Evolutionary conservation across 2,888 invertebrate genomes (phyloP).

Genomic region (Sarcophaga rosellei): DNA sequence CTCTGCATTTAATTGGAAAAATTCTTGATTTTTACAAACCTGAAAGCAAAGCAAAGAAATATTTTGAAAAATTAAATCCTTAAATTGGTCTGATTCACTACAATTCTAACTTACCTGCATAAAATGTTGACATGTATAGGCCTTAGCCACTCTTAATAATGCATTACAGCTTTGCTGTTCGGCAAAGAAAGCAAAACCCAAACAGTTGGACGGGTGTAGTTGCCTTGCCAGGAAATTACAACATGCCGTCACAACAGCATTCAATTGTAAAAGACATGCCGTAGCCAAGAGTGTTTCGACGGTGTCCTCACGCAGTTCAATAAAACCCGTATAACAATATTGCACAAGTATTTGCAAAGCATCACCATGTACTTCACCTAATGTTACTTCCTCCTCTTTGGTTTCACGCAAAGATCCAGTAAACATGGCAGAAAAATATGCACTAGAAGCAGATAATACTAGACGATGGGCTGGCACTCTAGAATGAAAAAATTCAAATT

Average conservation of each 20-base stretch:
- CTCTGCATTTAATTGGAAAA: slow-evolving; percentile 84
- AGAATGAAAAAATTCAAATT: slow-evolving; percentile 49
- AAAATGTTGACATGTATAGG: slow-evolving; percentile 91
- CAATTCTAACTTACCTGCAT: slow-evolving; percentile 85
- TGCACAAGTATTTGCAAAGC: slow-evolving; percentile 92
- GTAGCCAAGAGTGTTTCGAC: slow-evolving; percentile 94
- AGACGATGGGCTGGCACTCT: slow-evolving; percentile 92
- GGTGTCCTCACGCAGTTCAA: slow-evolving; percentile 93
- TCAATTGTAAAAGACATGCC: slow-evolving; percentile 92
- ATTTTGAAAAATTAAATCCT: background rate
- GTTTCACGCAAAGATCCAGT: slow-evolving; percentile 93
- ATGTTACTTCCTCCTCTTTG: slow-evolving; percentile 90
- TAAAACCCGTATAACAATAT: slow-evolving; percentile 92
- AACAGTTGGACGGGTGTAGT: slow-evolving; percentile 91
- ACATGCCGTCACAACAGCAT: slow-evolving; percentile 93
- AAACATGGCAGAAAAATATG: slow-evolving; percentile 98
- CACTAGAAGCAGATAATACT: slow-evolving; percentile 94
- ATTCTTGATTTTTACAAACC: slow-evolving; percentile 81
- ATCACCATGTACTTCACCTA: slow-evolving; percentile 92
- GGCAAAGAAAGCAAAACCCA: slow-evolving; percentile 96
- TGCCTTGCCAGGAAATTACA: slow-evolving; percentile 94
- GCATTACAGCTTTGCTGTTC: slow-evolving; percentile 94
- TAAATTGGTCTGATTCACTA: background rate
- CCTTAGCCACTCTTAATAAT: slow-evolving; percentile 90
- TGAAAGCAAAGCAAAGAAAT: slow-evolving; percentile 44